These are phyloP conservation scores for Halocynthia aurantium DNA, from an alignment of 23 tunicate genomes.

Conservation along the genomic window DNA sequence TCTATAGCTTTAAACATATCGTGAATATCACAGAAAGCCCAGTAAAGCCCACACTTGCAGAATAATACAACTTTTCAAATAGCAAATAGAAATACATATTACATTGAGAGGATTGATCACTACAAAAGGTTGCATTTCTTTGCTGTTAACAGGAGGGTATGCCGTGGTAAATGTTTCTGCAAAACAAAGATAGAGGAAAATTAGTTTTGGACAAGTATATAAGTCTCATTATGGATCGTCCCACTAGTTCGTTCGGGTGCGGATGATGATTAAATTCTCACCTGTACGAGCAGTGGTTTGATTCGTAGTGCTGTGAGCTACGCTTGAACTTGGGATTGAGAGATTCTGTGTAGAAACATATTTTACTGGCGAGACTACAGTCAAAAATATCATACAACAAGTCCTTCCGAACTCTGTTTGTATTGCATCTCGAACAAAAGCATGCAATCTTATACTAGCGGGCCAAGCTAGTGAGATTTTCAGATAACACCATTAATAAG, in stretches of 20 bases:
- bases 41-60: too few relatives aligned
- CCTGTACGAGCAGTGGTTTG: conserved; percentile 27
- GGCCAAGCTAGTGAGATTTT: too few relatives aligned
- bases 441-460: too few relatives aligned
- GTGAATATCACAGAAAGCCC: too few relatives aligned
- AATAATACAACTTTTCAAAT: too few relatives aligned
- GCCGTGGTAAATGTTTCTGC: not conserved
- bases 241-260: conserved; percentile 92
- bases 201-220: not conserved
- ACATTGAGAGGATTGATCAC: not conserved
- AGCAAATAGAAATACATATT: not conserved
- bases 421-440: too few relatives aligned
- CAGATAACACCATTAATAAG: too few relatives aligned
- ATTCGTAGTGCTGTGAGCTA: conserved; percentile 8
- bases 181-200: not conserved
- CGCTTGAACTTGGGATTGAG: conserved; percentile 34
- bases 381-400: too few relatives aligned
- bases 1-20: too few relatives aligned
- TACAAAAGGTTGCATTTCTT: conserved; percentile 16
- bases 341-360: conserved; percentile 17
- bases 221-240: conserved; percentile 24
- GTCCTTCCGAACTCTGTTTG: too few relatives aligned
- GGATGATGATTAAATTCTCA: conserved; percentile 1
- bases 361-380: not conserved
- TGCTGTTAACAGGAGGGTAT: not conserved